Evolutionary conservation across 2,888 invertebrate species (phyloP).

Genomic region (Seladonia tumulorum): DNA sequence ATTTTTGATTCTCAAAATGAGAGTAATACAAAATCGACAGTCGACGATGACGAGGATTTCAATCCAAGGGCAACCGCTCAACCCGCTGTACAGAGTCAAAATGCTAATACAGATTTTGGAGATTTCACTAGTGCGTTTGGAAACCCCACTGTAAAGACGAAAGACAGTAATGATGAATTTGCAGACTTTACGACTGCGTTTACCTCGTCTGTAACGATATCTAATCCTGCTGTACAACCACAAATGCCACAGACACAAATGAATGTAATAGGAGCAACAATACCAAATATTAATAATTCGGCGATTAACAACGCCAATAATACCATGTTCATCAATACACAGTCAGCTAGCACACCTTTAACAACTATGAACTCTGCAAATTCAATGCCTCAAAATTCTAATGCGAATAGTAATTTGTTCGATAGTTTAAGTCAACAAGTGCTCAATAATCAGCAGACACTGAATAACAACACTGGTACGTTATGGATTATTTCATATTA

Average conservation of each 20-base stretch:
- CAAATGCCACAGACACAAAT: constrained; percentile 72
- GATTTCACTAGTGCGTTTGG: constrained; percentile 91
- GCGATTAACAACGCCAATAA: constrained; percentile 72
- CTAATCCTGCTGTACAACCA: constrained; percentile 63
- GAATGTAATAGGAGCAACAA: constrained; percentile 72
- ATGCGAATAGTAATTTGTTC: constrained; percentile 76
- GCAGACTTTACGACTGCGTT: constrained; percentile 93
- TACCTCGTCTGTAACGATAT: constrained; percentile 77
- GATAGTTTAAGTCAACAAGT: constrained; percentile 73
- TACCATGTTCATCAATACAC: constrained; percentile 64
- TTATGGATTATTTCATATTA: constrained; percentile 21
- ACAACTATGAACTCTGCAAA: constrained; percentile 47
- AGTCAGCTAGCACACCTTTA: constrained; percentile 58
- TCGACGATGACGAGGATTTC: constrained; percentile 86
- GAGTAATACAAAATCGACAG: constrained; percentile 62
- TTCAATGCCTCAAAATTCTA: constrained; percentile 67
- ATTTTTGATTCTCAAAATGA: constrained; percentile 81
- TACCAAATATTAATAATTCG: constrained; percentile 75
- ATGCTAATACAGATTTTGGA: constrained; percentile 88
- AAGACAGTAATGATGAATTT: constrained; percentile 87
- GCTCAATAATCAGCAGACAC: constrained; percentile 69
- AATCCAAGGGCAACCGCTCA: constrained; percentile 86
- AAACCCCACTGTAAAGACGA: constrained; percentile 74
- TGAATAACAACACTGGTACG: constrained; percentile 78
- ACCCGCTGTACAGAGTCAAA: constrained; percentile 80